Evolutionary conservation across 2,113 vertebrate species (phyloP), one percentile per base, ranked within the genome.

Genomic region (Pimephales promelas): DNA sequence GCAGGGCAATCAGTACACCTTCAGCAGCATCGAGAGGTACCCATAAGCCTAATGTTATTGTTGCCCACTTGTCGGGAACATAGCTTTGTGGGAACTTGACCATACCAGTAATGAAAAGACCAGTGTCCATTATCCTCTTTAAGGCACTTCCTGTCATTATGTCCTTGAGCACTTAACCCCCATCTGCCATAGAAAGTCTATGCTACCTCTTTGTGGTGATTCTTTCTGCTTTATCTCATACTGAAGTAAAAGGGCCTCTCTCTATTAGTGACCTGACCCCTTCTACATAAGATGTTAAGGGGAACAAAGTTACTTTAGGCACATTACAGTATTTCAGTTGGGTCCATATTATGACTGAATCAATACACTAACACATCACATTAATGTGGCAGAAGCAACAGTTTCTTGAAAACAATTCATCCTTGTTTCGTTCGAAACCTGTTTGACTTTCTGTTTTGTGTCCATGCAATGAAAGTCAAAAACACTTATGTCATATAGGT

Each of bases 11-110:
- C 97, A 98, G 91, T 99, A 97, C 82, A 99, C 98, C 70, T 99
- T 99, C 95, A 99, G 98, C 94, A 99, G 97, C 93, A 99, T 99
- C 0, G 98, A 99, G 93, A 96, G 97, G 98, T 98, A 87, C 28
- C n/a, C 54, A 64, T 54, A 20, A 62, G 13, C 24, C 31, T 1
- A 11, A 28, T 5, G 34, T 10, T 43, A 36, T 10, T 45, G 8
- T 79, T 22, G 24, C 49, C 40, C 14, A 18, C 0, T 45, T 47
- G 16, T 2, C 18, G 4, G 20, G 77, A 66, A 4, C 18, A 45
- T 49, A 31, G 3, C 40, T 49, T 64, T 79, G 57, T 47, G 77
- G 77, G 24, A 81, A 81, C 26, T 36, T 40, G 26, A 64, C 5
- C 20, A 36, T 14, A 40, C 7, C 22, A 70, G 64, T 81, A 81